Evolutionary conservation across 2,888 invertebrate genomes (phyloP), one percentile per base, ranked within the genome.

Genomic region (Pseudeuparius sepicola): DNA sequence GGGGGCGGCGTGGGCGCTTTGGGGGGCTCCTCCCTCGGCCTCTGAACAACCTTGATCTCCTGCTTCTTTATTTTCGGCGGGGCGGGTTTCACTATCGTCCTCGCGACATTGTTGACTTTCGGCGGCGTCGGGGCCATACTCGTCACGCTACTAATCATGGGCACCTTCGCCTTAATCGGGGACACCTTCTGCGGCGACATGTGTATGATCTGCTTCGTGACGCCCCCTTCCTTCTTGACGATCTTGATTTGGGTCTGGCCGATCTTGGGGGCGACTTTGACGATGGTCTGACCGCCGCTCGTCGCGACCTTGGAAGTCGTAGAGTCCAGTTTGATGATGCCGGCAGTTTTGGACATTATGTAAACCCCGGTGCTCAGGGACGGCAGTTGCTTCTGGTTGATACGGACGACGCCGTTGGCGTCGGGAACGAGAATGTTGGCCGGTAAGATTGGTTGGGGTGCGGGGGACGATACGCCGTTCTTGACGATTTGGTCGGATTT

Each of bases 271-370:
- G 68, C 59, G 14, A 69, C 66, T 44, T 59, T 61, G 3, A 62
- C 54, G 14, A 61, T 54, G 2, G 61, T 56, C 35, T 61, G 60
- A 3, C 60, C 59, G 4, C 59, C 57, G 27, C 58, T 58, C 2
- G 59, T 56, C 1, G 60, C 59, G 7, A 60, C 54, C 42, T 59
- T 60, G 3, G 59, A 58, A 4, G 44, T 61, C 37, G 54, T 60
- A 0, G 78, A 74, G 54, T 78, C 77, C 35, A 79, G 65, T 56
- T 78, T 79, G 56, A 79, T 78, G 32, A 79, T 78, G 24, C 43
- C 80, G 20, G 79, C 78, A 46, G 79, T 80, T 57, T 78, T 75
- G 5, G 80, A 79, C 77, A 82, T 79, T 35, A 81, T 78, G 54
- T 81, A 82, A 23, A 82, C 78, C 46, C 79, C 79, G 49, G 70